Conservation (phyloP, 1,140 invertebrate species). For the Leptinotarsa defecta region DNA sequence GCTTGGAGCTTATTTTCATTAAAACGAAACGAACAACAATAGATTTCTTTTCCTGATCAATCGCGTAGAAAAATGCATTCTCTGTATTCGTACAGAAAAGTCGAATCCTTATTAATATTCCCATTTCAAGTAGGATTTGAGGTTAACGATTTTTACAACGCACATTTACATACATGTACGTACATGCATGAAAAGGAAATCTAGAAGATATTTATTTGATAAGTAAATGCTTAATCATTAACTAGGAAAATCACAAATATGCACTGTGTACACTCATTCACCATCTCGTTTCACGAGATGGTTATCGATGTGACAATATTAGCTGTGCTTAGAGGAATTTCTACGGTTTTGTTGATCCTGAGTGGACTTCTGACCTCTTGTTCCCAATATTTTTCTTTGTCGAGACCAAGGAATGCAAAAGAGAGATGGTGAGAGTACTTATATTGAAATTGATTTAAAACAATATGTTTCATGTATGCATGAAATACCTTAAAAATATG, state of each 20-base stretch:
- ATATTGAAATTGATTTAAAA: no score
- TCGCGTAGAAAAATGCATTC: no score
- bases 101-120: not conserved
- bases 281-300: not conserved
- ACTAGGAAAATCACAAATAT: not conserved
- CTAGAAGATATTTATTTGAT: not conserved
- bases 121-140: constrained; percentile 1
- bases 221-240: not conserved
- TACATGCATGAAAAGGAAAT: not conserved
- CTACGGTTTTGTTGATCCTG: not conserved
- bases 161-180: not conserved
- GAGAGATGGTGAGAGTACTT: no score
- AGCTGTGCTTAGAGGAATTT: not conserved
- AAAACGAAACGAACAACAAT: no score
- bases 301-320: not conserved
- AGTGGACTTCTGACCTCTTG: not conserved
- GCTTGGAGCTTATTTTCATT: no score
- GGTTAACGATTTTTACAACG: constrained; percentile 7
- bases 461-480: no score
- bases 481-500: no score
- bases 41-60: no score
- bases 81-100: no score
- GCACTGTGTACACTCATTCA: not conserved
- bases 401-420: no score
- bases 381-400: not conserved